Conservation (phyloP, 2,797 vertebrate species). For the Linurgus olivaceus region DNA sequence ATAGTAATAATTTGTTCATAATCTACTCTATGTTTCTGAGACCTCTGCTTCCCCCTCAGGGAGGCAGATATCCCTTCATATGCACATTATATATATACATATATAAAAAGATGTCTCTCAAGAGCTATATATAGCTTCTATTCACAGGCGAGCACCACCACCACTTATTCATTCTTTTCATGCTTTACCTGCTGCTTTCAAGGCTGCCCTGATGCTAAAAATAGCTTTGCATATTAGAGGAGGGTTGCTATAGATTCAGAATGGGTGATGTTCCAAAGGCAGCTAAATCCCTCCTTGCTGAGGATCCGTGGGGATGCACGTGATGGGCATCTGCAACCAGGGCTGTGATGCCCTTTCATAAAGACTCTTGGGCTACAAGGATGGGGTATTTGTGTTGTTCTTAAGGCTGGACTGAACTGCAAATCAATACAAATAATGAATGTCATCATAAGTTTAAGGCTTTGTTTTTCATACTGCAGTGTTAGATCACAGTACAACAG, state of each 20-base stretch:
- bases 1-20: neutral
- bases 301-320: neutral
- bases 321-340: neutral
- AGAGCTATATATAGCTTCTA: constrained; percentile 39
- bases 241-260: constrained; percentile 61
- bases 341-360: neutral
- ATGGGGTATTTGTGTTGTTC: neutral
- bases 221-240: constrained; percentile 2
- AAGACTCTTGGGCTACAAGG: neutral
- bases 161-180: constrained; percentile 59
- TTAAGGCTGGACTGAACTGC: neutral
- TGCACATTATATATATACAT: neutral
- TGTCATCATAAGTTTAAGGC: neutral
- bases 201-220: constrained; percentile 58
- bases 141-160: constrained; percentile 30
- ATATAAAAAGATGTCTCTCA: neutral
- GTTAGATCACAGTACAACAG: neutral
- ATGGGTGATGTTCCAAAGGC: neutral
- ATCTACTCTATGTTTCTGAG: neutral
- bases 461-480: neutral
- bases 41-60: neutral
- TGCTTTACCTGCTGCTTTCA: constrained; percentile 62
- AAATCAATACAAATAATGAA: neutral
- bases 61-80: neutral
- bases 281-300: neutral